Evolutionary conservation across 2,888 invertebrate genomes (phyloP).

Genomic region (Diarsia brunnea): DNA sequence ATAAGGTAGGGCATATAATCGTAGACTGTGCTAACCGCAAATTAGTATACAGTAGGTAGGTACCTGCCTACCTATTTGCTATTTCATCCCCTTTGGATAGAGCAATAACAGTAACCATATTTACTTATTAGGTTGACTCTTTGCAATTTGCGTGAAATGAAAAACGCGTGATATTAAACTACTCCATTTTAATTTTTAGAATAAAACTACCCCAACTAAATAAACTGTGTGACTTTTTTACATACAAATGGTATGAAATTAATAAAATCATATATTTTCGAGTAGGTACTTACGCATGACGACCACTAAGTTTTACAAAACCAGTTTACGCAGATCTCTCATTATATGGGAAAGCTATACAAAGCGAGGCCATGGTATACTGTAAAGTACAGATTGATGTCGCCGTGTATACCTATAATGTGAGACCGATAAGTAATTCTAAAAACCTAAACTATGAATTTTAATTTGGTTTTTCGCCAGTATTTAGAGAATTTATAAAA

Average conservation of each 20-base stretch:
- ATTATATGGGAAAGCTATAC: too few relatives aligned
- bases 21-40: background rate
- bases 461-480: background rate
- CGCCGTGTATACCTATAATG: too few relatives aligned
- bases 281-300: background rate
- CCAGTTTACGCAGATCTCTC: too few relatives aligned
- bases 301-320: too few relatives aligned
- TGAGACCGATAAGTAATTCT: background rate
- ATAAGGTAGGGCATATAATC: background rate
- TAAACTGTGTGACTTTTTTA: background rate
- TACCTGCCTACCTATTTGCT: background rate
- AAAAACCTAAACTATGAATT: background rate
- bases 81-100: conserved; percentile 4
- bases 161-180: background rate
- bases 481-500: background rate
- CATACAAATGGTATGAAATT: background rate
- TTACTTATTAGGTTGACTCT: conserved; percentile 7
- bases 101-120: conserved; percentile 10
- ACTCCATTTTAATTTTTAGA: conserved; percentile 9
- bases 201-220: background rate
- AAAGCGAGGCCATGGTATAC: too few relatives aligned
- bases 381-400: too few relatives aligned
- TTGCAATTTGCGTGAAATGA: conserved; percentile 9
- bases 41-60: background rate
- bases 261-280: too few relatives aligned